Percentiles rank a stretch among this genome's conserved stretches.
Conservation (phyloP, 2,113 vertebrate species). For the Electrona antarctica region DNA sequence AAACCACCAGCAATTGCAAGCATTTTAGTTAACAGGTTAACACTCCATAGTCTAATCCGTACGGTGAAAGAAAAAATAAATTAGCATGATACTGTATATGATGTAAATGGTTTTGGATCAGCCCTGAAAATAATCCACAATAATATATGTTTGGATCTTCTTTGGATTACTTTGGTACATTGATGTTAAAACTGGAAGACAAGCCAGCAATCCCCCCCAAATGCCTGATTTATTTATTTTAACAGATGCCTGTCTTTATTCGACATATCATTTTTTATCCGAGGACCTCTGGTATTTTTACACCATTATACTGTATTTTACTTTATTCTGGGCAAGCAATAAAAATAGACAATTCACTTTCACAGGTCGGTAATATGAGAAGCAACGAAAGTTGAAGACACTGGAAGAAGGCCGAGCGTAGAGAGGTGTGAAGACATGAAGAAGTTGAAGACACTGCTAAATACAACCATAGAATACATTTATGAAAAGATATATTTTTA, state of each 20-base stretch:
- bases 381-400: slow-evolving; percentile 63
- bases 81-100: too few species aligned
- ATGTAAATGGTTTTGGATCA: neutral
- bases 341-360: neutral
- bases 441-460: slow-evolving; percentile 53
- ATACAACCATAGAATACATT: slow-evolving; percentile 70
- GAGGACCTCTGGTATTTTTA: too few species aligned
- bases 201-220: neutral
- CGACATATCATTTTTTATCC: neutral
- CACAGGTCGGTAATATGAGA: slow-evolving; percentile 66
- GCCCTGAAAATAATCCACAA: neutral
- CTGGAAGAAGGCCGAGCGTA: slow-evolving; percentile 38
- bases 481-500: slow-evolving; percentile 95
- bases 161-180: neutral
- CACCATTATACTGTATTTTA: too few species aligned
- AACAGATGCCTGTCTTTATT: too few species aligned
- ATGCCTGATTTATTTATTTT: too few species aligned
- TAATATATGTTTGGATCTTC: neutral
- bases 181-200: neutral
- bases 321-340: too few species aligned
- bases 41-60: too few species aligned
- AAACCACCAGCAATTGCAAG: too few species aligned
- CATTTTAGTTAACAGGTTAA: too few species aligned
- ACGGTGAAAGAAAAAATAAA: too few species aligned
- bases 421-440: slow-evolving; percentile 45